These are phyloP conservation scores for Zaprionus lachaisei DNA, from an alignment of 1,140 invertebrate genomes.

Conservation along the genomic window DNA sequence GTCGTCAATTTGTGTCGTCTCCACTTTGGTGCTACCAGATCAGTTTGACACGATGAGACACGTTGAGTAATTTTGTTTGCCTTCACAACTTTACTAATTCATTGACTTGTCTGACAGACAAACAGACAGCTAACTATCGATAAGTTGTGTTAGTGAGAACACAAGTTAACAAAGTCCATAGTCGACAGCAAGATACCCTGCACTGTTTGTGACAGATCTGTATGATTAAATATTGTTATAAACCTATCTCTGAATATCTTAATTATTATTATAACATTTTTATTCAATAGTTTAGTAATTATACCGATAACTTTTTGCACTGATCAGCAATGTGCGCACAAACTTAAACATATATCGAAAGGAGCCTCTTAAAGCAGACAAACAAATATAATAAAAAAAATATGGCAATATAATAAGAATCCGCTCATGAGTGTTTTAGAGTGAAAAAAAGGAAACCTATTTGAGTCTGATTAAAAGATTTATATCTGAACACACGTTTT, in stretches of 20 bases:
- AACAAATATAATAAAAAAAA: conserved; percentile 82
- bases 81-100: not conserved
- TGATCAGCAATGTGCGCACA: not conserved
- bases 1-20: not conserved
- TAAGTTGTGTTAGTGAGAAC: not conserved
- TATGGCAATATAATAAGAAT: conserved; percentile 73
- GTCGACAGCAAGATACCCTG: not conserved
- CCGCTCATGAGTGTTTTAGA: conserved; percentile 78
- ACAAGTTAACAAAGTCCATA: not conserved
- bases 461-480: not conserved
- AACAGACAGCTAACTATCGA: not conserved
- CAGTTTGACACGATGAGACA: not conserved
- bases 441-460: conserved; percentile 57
- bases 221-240: no score
- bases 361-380: conserved; percentile 61
- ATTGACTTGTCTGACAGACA: not conserved
- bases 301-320: no score
- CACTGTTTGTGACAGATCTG: no score
- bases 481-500: not conserved
- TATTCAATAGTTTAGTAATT: no score
- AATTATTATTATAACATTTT: no score
- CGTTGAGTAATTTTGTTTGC: conserved; percentile 1
- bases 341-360: conserved; percentile 6
- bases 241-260: no score
- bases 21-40: not conserved